phyloP scores from a whole-genome alignment of 2,797 vertebrate genomes.

The Mastacembelus armatus region DNA sequence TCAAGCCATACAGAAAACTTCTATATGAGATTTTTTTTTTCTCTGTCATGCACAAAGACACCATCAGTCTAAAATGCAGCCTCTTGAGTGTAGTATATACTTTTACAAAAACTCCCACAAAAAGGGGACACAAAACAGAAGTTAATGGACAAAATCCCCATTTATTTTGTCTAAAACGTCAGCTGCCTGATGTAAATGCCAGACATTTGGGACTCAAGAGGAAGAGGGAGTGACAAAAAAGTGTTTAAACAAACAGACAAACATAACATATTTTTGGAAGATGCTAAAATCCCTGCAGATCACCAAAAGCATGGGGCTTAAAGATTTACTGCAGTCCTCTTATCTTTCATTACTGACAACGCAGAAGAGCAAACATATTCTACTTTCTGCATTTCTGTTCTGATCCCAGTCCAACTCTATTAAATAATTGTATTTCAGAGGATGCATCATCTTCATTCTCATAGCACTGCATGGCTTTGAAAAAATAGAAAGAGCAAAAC shows the following conservation, averaged over 20 bases:
- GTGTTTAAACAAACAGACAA: conserved; percentile 72
- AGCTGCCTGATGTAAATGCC: conserved; percentile 55
- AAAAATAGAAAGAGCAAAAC: conserved; percentile 51
- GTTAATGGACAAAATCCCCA: conserved; percentile 36
- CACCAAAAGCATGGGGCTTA: conserved; percentile 81
- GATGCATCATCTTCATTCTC: conserved; percentile 74
- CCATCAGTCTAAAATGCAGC: conserved; percentile 21
- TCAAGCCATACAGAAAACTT: conserved; percentile 49
- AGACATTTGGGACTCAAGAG: conserved; percentile 59
- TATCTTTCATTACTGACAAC: conserved; percentile 83
- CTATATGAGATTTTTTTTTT: conserved; percentile 9
- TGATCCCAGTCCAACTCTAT: conserved; percentile 84
- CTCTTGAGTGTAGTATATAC: no score
- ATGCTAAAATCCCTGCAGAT: conserved; percentile 83
- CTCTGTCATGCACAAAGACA: conserved; percentile 19
- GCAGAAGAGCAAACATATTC: conserved; percentile 80
- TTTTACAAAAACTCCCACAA: conserved; percentile 54
- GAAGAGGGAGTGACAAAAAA: conserved; percentile 53
- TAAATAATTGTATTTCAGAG: conserved; percentile 79
- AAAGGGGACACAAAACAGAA: conserved; percentile 35
- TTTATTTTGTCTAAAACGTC: conserved; percentile 62
- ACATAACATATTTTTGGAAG: conserved; percentile 80
- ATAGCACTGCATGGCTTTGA: conserved; percentile 71
- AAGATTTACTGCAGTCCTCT: conserved; percentile 82
- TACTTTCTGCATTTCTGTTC: conserved; percentile 81